Evolutionary conservation across 2,113 vertebrate species (phyloP).

Genomic region (Sigmodon hispidus): DNA sequence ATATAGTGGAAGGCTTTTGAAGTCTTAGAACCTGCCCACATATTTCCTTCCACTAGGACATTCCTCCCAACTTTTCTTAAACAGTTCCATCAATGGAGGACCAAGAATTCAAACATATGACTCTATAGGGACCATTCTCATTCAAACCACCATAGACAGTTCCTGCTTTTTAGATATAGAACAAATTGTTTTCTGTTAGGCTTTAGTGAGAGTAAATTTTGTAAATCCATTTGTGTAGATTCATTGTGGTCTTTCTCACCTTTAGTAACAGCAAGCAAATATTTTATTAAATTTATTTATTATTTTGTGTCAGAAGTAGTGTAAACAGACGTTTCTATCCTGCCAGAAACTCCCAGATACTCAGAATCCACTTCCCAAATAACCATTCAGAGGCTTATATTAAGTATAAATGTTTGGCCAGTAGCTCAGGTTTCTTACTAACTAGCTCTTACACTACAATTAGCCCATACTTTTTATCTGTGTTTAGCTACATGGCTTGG

Average conservation of each 20-base stretch:
- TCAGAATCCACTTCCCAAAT: too few species aligned
- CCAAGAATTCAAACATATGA: background rate
- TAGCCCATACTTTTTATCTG: too few species aligned
- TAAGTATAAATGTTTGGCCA: too few species aligned
- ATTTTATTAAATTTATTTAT: background rate
- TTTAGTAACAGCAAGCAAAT: background rate
- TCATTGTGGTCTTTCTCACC: background rate
- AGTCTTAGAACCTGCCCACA: background rate
- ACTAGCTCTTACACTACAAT: too few species aligned
- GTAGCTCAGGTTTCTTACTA: too few species aligned
- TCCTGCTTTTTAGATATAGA: background rate
- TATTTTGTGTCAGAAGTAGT: background rate
- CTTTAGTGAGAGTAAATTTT: background rate
- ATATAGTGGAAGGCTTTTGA: background rate
- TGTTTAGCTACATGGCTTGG: too few species aligned
- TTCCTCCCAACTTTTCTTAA: background rate
- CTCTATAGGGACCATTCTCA: background rate
- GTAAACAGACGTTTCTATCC: too few species aligned
- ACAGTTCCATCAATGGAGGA: too few species aligned
- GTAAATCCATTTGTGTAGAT: background rate
- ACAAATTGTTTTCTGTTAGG: constrained; percentile 14
- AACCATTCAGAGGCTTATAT: too few species aligned
- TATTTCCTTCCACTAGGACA: background rate
- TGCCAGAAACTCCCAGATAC: too few species aligned
- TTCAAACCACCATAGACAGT: background rate